Evolutionary conservation across 2,113 vertebrate genomes (phyloP).

Genomic region (Oryzias woworae): DNA sequence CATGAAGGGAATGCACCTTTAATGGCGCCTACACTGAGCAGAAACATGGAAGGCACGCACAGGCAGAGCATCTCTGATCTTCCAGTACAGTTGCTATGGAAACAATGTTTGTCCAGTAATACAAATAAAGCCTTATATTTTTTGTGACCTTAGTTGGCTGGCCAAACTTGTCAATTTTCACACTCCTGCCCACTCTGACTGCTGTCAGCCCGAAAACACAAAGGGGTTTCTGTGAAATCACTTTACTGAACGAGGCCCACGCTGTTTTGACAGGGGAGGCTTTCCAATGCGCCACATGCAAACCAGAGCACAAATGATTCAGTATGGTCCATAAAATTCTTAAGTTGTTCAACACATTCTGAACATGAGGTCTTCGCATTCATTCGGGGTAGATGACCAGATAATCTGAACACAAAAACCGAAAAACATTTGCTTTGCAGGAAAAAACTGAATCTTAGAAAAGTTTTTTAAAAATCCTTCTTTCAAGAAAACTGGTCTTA

Average conservation of each 20-base stretch:
- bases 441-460: too few relatives aligned
- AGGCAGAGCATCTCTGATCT: constrained; percentile 18
- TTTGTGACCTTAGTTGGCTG: constrained; percentile 37
- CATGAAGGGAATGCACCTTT: not conserved
- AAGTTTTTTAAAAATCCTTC: too few relatives aligned
- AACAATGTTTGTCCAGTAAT: constrained; percentile 54
- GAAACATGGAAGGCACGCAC: constrained; percentile 8
- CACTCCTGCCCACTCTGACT: constrained; percentile 17
- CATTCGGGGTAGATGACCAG: too few relatives aligned
- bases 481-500: too few relatives aligned
- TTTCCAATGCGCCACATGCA: not conserved
- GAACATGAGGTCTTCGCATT: too few relatives aligned
- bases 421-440: too few relatives aligned
- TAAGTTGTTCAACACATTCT: too few relatives aligned
- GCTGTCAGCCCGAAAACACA: not conserved
- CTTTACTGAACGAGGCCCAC: not conserved
- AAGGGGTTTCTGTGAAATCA: constrained; percentile 5
- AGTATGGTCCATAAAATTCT: too few relatives aligned
- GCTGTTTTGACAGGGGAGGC: not conserved
- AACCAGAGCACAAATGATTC: not conserved
- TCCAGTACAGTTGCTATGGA: constrained; percentile 59
- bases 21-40: not conserved
- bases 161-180: constrained; percentile 33
- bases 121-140: constrained; percentile 44
- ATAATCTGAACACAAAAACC: too few relatives aligned